phyloP scores from a whole-genome alignment of 1,140 invertebrate species.

The Cardiocondyla obscurior region DNA sequence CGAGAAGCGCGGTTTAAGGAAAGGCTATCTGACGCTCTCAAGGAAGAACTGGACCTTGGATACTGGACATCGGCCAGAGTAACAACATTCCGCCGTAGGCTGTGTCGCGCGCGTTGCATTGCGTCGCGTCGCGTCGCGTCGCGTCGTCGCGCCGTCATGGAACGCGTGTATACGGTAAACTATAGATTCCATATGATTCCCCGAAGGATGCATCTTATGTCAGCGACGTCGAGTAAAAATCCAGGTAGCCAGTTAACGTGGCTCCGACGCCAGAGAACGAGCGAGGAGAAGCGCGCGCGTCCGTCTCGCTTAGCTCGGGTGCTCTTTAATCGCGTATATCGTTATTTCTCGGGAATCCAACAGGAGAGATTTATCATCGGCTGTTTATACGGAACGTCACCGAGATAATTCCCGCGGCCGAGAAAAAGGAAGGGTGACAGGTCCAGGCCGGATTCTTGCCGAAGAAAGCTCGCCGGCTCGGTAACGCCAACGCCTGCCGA shows the following conservation, averaged over 20 bases:
- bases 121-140: conserved; percentile 32
- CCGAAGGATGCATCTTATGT: conserved; percentile 40
- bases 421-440: neutral
- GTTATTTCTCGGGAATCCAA: conserved; percentile 10
- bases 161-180: conserved; percentile 41
- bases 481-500: neutral
- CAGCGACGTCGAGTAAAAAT: neutral
- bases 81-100: conserved; percentile 72
- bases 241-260: neutral
- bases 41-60: conserved; percentile 72
- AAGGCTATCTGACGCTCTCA: conserved; percentile 63
- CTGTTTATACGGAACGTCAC: conserved; percentile 7
- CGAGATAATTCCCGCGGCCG: neutral
- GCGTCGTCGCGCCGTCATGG: conserved; percentile 29
- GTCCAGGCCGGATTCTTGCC: neutral
- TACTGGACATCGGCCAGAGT: conserved; percentile 65
- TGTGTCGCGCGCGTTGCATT: conserved; percentile 47
- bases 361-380: neutral
- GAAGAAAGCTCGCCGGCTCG: neutral
- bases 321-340: conserved; percentile 2
- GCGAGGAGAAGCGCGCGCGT: neutral
- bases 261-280: no score
- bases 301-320: neutral
- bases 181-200: conserved; percentile 58
- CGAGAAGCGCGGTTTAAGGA: conserved; percentile 72